Conservation (phyloP, 2,888 invertebrate species). For the Melitaea athalia region DNA sequence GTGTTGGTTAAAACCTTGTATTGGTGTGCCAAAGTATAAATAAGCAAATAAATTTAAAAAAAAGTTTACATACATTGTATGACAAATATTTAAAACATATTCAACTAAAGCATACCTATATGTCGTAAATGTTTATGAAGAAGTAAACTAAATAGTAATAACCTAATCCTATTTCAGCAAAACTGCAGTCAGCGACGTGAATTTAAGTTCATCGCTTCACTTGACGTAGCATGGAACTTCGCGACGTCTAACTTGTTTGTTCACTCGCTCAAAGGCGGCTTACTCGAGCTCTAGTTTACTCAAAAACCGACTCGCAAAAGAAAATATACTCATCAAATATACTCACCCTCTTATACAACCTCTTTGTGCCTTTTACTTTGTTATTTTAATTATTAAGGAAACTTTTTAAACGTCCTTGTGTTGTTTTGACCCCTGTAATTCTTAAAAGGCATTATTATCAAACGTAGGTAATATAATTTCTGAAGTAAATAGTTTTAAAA, state of each 20-base stretch:
- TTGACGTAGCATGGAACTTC: slow-evolving; percentile 30
- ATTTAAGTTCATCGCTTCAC: slow-evolving; percentile 33
- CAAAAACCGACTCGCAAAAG: slow-evolving; percentile 28
- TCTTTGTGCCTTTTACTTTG: slow-evolving; percentile 23
- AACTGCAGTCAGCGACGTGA: slow-evolving; percentile 20
- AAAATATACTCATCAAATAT: slow-evolving; percentile 21
- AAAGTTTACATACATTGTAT: no score
- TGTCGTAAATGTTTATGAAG: background rate
- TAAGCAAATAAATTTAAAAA: no score
- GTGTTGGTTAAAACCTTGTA: no score
- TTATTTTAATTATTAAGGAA: slow-evolving; percentile 7
- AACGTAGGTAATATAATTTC: no score
- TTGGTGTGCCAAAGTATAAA: no score
- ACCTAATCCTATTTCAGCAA: slow-evolving; percentile 23
- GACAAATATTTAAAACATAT: background rate
- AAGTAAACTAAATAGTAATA: background rate
- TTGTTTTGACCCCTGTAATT: background rate
- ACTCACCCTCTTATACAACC: slow-evolving; percentile 20
- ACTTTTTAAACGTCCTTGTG: background rate
- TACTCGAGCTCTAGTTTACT: slow-evolving; percentile 24
- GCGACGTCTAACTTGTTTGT: slow-evolving; percentile 36
- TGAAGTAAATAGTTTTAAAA: background rate
- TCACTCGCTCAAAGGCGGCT: slow-evolving; percentile 32
- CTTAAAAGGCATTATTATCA: no score
- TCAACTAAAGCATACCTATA: background rate